Percentiles rank a stretch among this genome's conserved stretches.
These are phyloP conservation scores for Disparrhopalites patrizii DNA, from an alignment of 2,888 invertebrate species.

Conservation along the genomic window DNA sequence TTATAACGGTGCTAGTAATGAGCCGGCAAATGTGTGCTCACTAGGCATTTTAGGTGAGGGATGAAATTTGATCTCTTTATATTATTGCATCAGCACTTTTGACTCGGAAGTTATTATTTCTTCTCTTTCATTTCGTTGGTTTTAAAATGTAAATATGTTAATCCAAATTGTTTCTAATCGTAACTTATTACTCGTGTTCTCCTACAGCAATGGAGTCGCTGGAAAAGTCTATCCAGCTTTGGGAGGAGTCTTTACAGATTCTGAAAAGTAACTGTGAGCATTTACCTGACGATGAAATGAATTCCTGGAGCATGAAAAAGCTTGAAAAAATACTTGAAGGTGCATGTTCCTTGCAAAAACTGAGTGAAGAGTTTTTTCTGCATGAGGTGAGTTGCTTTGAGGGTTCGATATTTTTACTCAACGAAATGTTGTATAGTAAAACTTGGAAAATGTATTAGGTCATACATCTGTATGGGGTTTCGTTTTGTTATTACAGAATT, in stretches of 20 bases:
- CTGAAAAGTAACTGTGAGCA: constrained; percentile 65
- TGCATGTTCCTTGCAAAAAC: constrained; percentile 78
- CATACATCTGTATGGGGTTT: too few species aligned
- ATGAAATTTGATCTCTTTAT: background rate
- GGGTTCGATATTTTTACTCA: too few species aligned
- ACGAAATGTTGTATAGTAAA: too few species aligned
- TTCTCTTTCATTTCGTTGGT: too few species aligned
- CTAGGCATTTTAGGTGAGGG: constrained; percentile 16
- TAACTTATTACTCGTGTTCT: background rate
- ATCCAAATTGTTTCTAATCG: background rate
- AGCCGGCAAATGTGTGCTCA: constrained; percentile 24
- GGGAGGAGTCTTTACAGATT: constrained; percentile 88
- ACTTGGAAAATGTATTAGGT: too few species aligned
- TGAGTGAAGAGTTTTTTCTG: constrained; percentile 79
- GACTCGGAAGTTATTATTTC: too few species aligned
- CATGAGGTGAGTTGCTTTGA: constrained; percentile 62
- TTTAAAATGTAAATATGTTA: background rate
- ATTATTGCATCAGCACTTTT: too few species aligned
- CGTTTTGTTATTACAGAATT: constrained; percentile 43
- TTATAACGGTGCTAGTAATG: constrained; percentile 18
- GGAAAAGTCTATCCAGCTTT: constrained; percentile 85
- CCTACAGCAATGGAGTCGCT: constrained; percentile 81
- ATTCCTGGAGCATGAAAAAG: constrained; percentile 20
- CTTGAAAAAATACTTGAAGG: constrained; percentile 74
- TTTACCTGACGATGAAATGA: constrained; percentile 65